Evolutionary conservation across 2,797 vertebrate genomes (phyloP).

Genomic region (Acrocephalus scirpaceus): DNA sequence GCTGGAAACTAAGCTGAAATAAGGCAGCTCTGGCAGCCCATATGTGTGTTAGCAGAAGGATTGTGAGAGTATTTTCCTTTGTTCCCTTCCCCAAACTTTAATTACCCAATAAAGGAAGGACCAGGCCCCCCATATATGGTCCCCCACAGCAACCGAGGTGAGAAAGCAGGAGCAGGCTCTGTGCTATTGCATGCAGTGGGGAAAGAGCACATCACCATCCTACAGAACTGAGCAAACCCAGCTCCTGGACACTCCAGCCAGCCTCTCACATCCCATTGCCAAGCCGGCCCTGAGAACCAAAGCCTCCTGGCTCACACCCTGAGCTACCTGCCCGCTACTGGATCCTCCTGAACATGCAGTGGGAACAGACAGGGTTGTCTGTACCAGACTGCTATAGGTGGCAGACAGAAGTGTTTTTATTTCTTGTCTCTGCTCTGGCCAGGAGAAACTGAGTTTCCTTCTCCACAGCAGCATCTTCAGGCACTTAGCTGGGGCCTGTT

Average conservation of each 20-base stretch:
- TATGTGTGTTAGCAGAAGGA: neutral
- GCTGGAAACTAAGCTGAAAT: neutral
- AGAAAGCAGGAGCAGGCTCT: neutral
- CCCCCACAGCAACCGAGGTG: neutral
- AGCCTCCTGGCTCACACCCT: neutral
- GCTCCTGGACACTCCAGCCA: neutral
- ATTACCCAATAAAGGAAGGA: neutral
- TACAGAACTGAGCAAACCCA: neutral
- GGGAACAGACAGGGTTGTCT: neutral
- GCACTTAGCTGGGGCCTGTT: neutral
- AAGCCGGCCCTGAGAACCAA: neutral
- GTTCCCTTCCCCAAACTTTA: neutral
- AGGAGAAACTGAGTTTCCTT: neutral
- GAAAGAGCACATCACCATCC: neutral
- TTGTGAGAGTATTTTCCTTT: neutral
- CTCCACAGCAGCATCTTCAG: neutral
- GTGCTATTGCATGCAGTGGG: fast-evolving
- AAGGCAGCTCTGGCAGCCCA: fast-evolving
- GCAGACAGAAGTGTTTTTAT: fast-evolving
- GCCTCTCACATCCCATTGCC: fast-evolving
- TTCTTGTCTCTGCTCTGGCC: neutral
- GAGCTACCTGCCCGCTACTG: neutral
- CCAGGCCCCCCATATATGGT: no score
- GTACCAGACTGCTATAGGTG: neutral
- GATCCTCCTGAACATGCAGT: neutral